phyloP scores from a whole-genome alignment of 2,113 vertebrate species.

The Glaucomys volans region DNA sequence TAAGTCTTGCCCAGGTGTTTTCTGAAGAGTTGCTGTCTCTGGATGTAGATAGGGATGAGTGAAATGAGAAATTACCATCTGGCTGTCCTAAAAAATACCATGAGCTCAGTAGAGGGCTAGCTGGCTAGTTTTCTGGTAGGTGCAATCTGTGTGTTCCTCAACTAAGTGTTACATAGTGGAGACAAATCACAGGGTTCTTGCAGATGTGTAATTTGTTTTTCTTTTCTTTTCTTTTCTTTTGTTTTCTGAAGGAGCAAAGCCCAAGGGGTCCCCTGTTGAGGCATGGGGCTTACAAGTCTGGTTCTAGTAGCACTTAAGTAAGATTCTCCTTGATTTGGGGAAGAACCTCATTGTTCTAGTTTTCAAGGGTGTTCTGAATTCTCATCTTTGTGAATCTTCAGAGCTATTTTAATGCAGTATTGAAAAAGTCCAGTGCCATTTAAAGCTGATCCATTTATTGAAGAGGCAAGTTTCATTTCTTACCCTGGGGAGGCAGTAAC shows the following conservation, averaged over 20 bases:
- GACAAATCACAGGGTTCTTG: not conserved
- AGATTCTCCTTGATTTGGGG: not conserved
- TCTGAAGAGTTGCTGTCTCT: constrained; percentile 63
- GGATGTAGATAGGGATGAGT: constrained; percentile 55
- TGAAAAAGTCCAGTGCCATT: not conserved
- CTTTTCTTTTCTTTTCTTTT: no score
- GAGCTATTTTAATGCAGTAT: not conserved
- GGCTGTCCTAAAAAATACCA: constrained; percentile 64
- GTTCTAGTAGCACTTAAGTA: not conserved
- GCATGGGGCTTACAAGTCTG: not conserved
- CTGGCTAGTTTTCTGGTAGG: not conserved
- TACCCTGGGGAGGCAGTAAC: not conserved
- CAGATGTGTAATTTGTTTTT: not conserved
- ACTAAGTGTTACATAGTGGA: not conserved
- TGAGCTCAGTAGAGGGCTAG: constrained; percentile 22
- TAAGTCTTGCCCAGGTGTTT: constrained; percentile 78
- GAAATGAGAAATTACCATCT: constrained; percentile 70
- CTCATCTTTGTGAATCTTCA: not conserved
- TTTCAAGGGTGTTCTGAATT: not conserved
- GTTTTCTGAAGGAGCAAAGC: not conserved
- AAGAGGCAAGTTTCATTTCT: not conserved
- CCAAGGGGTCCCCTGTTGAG: not conserved
- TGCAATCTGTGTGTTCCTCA: not conserved
- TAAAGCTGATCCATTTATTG: not conserved
- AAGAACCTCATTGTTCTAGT: not conserved